Evolutionary conservation across 2,113 vertebrate species (phyloP).

Genomic region (Panurus biarmicus): DNA sequence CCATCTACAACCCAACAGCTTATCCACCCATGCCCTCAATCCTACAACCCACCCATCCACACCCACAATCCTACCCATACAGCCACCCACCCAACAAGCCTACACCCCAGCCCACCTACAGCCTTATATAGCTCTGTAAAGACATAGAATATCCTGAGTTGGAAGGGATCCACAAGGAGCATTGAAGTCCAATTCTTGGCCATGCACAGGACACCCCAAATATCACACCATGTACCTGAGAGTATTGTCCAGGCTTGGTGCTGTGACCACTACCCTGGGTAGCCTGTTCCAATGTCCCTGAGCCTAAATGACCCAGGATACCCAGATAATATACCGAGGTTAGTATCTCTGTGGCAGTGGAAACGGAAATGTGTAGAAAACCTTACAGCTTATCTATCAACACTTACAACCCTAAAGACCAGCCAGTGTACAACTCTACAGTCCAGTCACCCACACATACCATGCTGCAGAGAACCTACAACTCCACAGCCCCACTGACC

Average conservation of each 20-base stretch:
- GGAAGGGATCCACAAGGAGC: background rate
- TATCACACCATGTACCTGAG: background rate
- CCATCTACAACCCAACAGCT: background rate
- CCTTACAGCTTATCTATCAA: background rate
- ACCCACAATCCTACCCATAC: background rate
- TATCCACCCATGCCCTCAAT: fast-evolving
- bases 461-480: fast-evolving
- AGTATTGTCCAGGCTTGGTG: background rate
- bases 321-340: background rate
- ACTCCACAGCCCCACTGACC: background rate
- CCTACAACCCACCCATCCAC: background rate
- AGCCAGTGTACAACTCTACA: background rate
- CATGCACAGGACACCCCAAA: background rate
- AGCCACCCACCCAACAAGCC: background rate
- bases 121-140: background rate
- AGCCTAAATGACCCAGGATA: background rate
- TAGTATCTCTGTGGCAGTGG: background rate
- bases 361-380: background rate
- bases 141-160: background rate
- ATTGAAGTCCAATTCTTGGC: background rate
- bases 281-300: background rate
- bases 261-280: background rate
- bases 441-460: background rate
- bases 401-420: background rate
- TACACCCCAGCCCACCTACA: background rate